Evolutionary conservation across 92 coral and sea anemone genomes (phyloP).

Genomic region (Metridium senile): DNA sequence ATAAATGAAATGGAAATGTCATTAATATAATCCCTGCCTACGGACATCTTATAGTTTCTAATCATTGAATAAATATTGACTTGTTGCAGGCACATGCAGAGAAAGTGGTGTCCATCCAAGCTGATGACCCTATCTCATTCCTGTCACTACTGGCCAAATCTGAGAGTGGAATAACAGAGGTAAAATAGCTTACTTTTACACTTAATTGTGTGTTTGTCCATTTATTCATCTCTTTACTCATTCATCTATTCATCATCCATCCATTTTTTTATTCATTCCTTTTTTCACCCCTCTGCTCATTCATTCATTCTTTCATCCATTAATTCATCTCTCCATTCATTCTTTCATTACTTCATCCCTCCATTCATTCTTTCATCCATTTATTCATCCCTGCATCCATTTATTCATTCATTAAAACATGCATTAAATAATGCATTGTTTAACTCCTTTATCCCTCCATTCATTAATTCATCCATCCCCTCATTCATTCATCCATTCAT

Average conservation of each 20-base stretch:
- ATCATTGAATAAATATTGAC: background rate
- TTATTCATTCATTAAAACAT: background rate
- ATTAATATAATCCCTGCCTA: too few relatives aligned
- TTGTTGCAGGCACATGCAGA: constrained; percentile 72
- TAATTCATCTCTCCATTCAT: background rate
- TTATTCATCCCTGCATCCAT: background rate
- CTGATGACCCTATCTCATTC: constrained; percentile 99
- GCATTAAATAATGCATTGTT: background rate
- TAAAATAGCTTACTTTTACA: background rate
- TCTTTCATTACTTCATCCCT: background rate
- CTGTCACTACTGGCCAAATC: constrained; percentile 84
- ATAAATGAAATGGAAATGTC: too few relatives aligned
- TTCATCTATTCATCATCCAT: background rate
- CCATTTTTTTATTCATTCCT: background rate
- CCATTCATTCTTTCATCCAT: background rate
- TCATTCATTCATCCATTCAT: background rate
- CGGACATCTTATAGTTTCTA: too few relatives aligned
- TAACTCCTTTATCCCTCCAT: background rate
- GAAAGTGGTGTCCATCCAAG: constrained; percentile 85
- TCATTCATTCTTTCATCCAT: background rate
- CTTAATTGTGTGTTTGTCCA: background rate
- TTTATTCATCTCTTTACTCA: background rate
- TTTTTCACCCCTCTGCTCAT: background rate
- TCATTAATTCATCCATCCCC: background rate
- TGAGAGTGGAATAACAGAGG: constrained; percentile 95